Base-by-base conservation (phyloP, 23 tunicate species). In the Aplidium turbinatum region DNA sequence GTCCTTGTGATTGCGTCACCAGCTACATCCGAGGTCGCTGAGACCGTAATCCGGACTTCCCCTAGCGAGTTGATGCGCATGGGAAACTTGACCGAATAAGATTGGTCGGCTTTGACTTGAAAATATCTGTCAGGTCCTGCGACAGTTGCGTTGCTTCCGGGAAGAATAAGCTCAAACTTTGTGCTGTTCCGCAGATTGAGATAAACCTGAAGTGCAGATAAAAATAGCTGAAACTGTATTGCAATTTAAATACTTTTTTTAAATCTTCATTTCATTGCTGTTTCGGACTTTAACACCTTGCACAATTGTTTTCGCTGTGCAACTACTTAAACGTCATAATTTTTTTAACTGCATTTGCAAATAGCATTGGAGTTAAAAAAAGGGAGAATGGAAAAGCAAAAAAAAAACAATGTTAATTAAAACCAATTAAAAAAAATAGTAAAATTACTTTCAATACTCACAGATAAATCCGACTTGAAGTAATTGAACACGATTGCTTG, bases 11-110 rank as follows among this genome's bases (percentile, higher is more conserved):
- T 63, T 0, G 82, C 83, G 68, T 91, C 97, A 0, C 50, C 65
- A 0, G 97, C 97, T 0, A 78, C 6, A 33, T 84, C 91, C 19
- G 97, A 91, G 4, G 73, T 11, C 4, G 91, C 97, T 11, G 78
- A 19, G 0, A 91, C 85, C 30, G 73, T 79, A 51, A 91, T 86
- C 6, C 63, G 78, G 21, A 87, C 85, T n/a, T 67, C 78, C 33
- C 97, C 97, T 20, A 87, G 40, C 7, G 78, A 51, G n/a, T 35
- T 48, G 64, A 91, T 72, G n/a, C 82, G 56, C 28, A 91, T 29
- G 1, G 97, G 89, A 58, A 64, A 91, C 7, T 68, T 54, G 6
- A 83, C 91, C 19, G 97, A 85, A 27, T 13, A 31, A 11, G 88
- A 72, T 33, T 79, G 83, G 24, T 79, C 51, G 0, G 82, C 64